Evolutionary conservation across 2,113 vertebrate species (phyloP), one percentile per base, ranked within the genome.

Genomic region (Malurus melanocephalus): DNA sequence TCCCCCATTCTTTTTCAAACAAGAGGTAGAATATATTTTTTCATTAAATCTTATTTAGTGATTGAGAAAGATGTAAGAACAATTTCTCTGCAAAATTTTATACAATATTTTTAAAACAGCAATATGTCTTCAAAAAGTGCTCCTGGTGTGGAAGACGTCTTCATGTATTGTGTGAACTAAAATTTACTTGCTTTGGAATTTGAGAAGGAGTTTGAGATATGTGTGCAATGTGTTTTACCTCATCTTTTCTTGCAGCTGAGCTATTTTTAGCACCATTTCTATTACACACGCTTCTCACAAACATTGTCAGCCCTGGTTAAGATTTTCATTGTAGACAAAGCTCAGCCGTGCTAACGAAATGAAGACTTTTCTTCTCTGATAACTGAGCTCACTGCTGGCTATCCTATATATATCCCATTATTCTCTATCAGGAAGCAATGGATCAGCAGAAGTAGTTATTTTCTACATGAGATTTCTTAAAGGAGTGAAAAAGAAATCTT

Each of bases 391-490:
- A 87, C 49, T 84, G 66, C 21, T 87, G 62, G 20, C 40, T 79
- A 32, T 72, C 30, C 22, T 64, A 43, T 53, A 61, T 65, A 57
- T 86, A 62, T 53, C 33, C 17, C 22, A 73, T 65, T 84, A 57
- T 68, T 81, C 38, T 76, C 52, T 88, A 7, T 27, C 42, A 82
- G 73, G 64, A 90, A 77, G 24, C 9, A 69, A 64, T 52, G 77
- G 73, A 89, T 62, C 66, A 90, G 57, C 32, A 87, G 56, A 86
- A 67, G 33, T 10, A 75, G 55, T 79, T 88, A 69, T 85, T 92
- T 92, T 51, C 62, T 51, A 32, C 16, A 19, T 32, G 32, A 92
- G 10, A 23, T 72, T 87, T 81, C 51, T 67, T 67, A 61, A 33
- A 64, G 3, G 16, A 14, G 16, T 55, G 16, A 81, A 88, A 93